These are phyloP conservation scores for Phalanger gymnotis DNA, from an alignment of 2,797 vertebrate species.

Conservation along the genomic window DNA sequence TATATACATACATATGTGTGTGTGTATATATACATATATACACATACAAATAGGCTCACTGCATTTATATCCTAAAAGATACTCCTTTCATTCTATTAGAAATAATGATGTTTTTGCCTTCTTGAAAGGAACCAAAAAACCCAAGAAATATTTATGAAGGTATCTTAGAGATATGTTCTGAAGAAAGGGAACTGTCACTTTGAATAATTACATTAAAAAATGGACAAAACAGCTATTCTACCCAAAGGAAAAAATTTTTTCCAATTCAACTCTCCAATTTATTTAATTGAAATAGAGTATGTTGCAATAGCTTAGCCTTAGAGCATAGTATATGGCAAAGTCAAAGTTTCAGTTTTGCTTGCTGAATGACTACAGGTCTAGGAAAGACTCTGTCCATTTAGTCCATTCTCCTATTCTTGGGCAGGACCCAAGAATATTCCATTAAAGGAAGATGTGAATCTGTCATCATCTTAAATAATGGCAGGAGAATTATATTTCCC, in stretches of 20 bases:
- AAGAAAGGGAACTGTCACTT: neutral
- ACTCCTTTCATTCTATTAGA: neutral
- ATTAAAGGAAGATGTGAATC: neutral
- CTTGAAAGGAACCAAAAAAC: neutral
- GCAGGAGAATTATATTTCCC: neutral
- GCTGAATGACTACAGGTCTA: neutral
- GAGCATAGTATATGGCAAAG: neutral
- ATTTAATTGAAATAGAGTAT: neutral
- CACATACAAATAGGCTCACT: neutral
- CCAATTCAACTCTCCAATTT: neutral
- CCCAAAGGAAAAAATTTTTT: neutral
- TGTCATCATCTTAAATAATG: neutral
- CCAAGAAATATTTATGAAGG: neutral
- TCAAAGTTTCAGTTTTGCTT: neutral
- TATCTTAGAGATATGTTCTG: neutral
- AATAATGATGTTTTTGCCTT: neutral
- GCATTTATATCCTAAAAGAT: neutral
- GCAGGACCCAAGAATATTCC: neutral
- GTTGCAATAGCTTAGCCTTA: neutral
- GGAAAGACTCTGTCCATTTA: neutral
- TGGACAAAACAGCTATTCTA: neutral
- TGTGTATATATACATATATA: too few species aligned
- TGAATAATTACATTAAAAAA: neutral
- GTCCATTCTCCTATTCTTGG: neutral
- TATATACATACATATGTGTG: too few species aligned